These are phyloP conservation scores for Drosophila algonquin DNA, from an alignment of 2,888 invertebrate genomes.

Conservation along the genomic window DNA sequence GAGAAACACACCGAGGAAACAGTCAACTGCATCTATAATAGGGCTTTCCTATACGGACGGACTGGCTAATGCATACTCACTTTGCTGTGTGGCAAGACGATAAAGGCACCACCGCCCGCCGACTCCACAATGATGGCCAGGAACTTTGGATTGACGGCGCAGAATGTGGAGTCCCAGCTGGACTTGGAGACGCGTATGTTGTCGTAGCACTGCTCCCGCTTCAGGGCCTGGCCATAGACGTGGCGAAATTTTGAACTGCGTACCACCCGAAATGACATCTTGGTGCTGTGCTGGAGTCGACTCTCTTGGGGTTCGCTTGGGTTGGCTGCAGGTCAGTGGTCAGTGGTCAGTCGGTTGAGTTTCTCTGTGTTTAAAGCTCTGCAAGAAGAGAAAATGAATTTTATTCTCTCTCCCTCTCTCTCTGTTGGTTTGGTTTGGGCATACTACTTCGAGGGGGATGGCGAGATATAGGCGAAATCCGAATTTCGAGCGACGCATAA, in stretches of 20 bases:
- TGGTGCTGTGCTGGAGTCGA: conserved; percentile 41
- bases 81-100: conserved; percentile 96
- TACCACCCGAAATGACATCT: conserved; percentile 98
- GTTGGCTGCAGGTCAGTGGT: conserved; percentile 28
- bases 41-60: conserved; percentile 20
- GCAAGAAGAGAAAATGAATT: conserved; percentile 5
- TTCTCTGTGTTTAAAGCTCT: conserved; percentile 27
- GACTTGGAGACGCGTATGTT: conserved; percentile 98
- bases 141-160: conserved; percentile 99
- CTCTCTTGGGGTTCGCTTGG: conserved; percentile 8
- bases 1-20: conserved; percentile 21
- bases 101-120: conserved; percentile 97
- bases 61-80: conserved; percentile 84
- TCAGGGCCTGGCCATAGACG: conserved; percentile 93
- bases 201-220: conserved; percentile 98
- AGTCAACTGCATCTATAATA: conserved; percentile 35
- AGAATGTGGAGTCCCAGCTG: conserved; percentile 99
- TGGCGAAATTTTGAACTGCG: conserved; percentile 99
- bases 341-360: conserved; percentile 26
- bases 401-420: neutral
- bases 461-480: neutral
- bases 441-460: too few species aligned
- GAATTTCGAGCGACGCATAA: conserved; percentile 17
- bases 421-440: too few species aligned
- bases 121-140: conserved; percentile 98